Evolutionary conservation across 2,888 invertebrate genomes (phyloP).

Genomic region (Sinodicranocentrus sp.): DNA sequence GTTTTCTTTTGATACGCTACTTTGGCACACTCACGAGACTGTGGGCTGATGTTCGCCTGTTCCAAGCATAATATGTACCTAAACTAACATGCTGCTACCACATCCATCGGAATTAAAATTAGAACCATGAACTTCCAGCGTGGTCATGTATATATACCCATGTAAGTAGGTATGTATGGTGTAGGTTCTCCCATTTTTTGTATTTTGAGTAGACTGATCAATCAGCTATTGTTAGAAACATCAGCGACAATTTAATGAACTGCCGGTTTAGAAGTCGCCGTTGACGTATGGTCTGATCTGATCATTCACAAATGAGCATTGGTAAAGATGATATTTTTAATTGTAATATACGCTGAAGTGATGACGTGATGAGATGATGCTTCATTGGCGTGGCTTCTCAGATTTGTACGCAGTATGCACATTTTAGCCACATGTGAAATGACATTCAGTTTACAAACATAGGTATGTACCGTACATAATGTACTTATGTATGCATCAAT

Average conservation of each 20-base stretch:
- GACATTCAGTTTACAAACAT: background rate
- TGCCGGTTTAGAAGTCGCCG: background rate
- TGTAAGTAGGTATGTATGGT: background rate
- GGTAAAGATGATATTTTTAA: background rate
- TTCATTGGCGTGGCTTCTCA: too few species aligned
- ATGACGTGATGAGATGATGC: background rate
- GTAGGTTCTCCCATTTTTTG: too few species aligned
- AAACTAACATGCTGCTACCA: background rate
- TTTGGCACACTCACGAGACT: slow-evolving; percentile 15
- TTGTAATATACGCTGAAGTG: background rate
- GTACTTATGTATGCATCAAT: background rate
- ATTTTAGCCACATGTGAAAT: too few species aligned
- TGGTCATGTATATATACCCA: background rate
- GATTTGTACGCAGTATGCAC: too few species aligned
- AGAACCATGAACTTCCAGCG: slow-evolving; percentile 14
- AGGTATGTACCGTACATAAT: background rate
- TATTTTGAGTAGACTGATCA: too few species aligned
- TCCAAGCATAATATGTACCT: slow-evolving; percentile 1
- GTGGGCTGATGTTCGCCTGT: background rate
- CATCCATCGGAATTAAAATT: too few species aligned
- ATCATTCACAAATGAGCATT: background rate
- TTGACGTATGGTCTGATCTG: slow-evolving; percentile 7
- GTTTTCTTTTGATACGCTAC: too few species aligned
- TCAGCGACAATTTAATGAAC: background rate
- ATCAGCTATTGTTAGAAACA: background rate